Conservation (phyloP, 2,888 invertebrate genomes). For the Lepidonotus clava region DNA sequence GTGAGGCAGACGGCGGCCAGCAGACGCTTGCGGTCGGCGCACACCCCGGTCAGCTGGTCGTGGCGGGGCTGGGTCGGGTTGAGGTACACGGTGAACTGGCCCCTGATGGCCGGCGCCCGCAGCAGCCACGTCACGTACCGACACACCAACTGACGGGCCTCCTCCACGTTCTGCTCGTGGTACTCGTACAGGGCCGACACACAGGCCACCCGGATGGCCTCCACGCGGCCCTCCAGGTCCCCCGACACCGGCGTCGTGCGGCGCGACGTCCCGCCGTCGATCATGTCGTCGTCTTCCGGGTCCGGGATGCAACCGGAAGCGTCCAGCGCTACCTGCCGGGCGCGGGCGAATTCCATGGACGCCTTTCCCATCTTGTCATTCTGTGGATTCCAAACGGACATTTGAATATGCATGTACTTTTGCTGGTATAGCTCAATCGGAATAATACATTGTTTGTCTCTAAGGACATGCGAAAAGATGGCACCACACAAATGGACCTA, state of each 20-base stretch:
- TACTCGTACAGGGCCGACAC: slow-evolving; percentile 29
- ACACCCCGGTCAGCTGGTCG: not conserved
- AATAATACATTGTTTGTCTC: too few relatives aligned
- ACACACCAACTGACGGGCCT: not conserved
- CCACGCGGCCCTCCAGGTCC: slow-evolving; percentile 40
- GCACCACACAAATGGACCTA: too few relatives aligned
- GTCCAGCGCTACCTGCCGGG: slow-evolving; percentile 11
- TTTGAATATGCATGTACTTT: too few relatives aligned
- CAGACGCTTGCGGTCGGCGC: slow-evolving; percentile 12
- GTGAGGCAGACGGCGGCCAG: slow-evolving; percentile 20
- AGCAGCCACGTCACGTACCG: slow-evolving; percentile 27
- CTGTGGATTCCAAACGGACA: too few relatives aligned
- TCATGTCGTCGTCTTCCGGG: not conserved
- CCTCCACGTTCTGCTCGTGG: not conserved
- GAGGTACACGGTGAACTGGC: slow-evolving; percentile 35
- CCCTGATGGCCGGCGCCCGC: slow-evolving; percentile 4
- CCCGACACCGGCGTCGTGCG: not conserved
- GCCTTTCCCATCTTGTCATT: slow-evolving; percentile 44
- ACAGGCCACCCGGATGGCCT: slow-evolving; percentile 40
- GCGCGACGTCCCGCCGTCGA: not conserved
- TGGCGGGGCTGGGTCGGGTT: slow-evolving; percentile 34
- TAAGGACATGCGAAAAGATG: too few relatives aligned
- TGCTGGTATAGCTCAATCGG: too few relatives aligned
- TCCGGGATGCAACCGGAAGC: slow-evolving; percentile 42
- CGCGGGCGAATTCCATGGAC: slow-evolving; percentile 3